Base-by-base conservation (phyloP, 2,113 vertebrate species). In the Grantiella picta region DNA sequence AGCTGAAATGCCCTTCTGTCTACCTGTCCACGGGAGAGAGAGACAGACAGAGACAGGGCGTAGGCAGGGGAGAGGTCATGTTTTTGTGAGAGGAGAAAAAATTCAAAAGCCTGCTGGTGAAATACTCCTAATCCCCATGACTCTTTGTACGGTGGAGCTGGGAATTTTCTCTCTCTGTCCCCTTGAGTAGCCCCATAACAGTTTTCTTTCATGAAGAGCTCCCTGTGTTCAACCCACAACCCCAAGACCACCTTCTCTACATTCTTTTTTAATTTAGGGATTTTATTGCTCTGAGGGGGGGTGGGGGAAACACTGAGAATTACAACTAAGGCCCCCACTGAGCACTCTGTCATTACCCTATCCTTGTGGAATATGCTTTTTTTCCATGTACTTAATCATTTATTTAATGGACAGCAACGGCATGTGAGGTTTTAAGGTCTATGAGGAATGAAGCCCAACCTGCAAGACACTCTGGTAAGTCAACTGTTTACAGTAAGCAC, bases 391-490 rank as follows among this genome's bases (percentile, higher is more conserved):
- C 68, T 81, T 80, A 80, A 73, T 89, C 3, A 82, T 60, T 81
- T 64, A 24, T 88, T 94, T 92, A 70, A 92, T 82, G 64, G 71
- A 45, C 57, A 83, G 71, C 23, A 60, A 73, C 52, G 75, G n/a
- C 72, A 80, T 27, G n/a, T 52, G 80, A 83, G 68, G 54, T 82
- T 93, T 86, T 20, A 22, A 86, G 79, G 68, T 82, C 86, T 86
- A 9, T 57, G 52, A 95, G 94, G 88, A 86, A 94, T 81, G 88
- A 96, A 92, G 64, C 14, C 60, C 49, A 82, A 96, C 88, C 82
- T 95, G 94, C 80, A 88, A 68, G 79, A 83, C 2, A 0, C 36
- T 86, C 60, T 81, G 44, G n/a, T 78, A 92, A 95, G 45, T 33
- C 2, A 1, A 8, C 38, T 64, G 82, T 90, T 96, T 94, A 92